A percentile compares a stretch with the other conserved stretches of the same genome.
These are phyloP conservation scores for Diprion similis DNA, from an alignment of 1,140 invertebrate genomes.

Conservation along the genomic window DNA sequence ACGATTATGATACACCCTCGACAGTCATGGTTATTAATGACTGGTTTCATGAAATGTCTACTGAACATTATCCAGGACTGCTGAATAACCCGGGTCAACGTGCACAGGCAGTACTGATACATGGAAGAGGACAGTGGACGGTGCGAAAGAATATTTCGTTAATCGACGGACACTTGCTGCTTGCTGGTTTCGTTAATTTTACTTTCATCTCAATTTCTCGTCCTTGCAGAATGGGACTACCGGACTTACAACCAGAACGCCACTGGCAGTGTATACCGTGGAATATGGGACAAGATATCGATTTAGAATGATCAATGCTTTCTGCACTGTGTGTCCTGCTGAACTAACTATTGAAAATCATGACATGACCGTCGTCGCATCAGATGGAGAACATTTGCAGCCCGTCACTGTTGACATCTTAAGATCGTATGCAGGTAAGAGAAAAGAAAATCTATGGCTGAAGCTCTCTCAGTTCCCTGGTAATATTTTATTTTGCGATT, in stretches of 20 bases:
- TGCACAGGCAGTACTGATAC: constrained; percentile 60
- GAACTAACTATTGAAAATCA: constrained; percentile 60
- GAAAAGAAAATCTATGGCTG: neutral
- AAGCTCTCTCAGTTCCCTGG: too few species aligned
- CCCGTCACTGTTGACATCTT: constrained; percentile 45
- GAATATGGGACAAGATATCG: constrained; percentile 45
- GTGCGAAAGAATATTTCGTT: constrained; percentile 20
- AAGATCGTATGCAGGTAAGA: constrained; percentile 29
- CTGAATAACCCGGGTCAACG: constrained; percentile 42
- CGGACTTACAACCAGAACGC: constrained; percentile 5
- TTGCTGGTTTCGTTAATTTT: neutral
- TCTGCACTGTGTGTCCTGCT: constrained; percentile 59
- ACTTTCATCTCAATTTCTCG: neutral
- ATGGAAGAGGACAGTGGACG: constrained; percentile 51
- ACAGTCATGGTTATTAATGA: constrained; percentile 86
- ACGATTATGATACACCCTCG: constrained; percentile 82
- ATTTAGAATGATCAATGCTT: constrained; percentile 58
- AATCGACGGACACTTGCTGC: neutral
- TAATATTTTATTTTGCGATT: neutral
- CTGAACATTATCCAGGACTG: constrained; percentile 76
- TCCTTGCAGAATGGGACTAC: constrained; percentile 11
- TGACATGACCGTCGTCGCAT: constrained; percentile 54
- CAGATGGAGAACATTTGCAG: constrained; percentile 57
- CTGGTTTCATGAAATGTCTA: constrained; percentile 82
- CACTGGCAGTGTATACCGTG: constrained; percentile 24